phyloP scores from a whole-genome alignment of 2,888 invertebrate species.

The Brachypalpus laphriformis region DNA sequence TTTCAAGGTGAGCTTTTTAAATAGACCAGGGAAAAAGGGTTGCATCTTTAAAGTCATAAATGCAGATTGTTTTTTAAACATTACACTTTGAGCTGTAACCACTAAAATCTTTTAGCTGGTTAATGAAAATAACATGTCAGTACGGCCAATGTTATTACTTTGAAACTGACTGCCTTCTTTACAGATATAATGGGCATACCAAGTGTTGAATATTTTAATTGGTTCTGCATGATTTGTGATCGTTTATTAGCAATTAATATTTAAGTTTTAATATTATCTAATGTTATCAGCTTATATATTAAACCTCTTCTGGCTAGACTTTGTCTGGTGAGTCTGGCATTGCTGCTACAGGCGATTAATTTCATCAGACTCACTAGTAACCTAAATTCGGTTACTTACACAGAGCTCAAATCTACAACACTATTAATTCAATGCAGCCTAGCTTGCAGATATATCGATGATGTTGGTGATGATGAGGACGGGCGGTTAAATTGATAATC shows the following conservation, averaged over 20 bases:
- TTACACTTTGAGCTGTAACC: too few relatives aligned
- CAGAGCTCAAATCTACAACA: constrained; percentile 21
- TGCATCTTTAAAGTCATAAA: too few relatives aligned
- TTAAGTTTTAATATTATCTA: constrained; percentile 8
- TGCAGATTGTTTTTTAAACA: too few relatives aligned
- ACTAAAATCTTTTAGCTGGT: too few relatives aligned
- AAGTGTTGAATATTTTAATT: constrained; percentile 1
- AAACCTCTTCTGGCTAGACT: constrained; percentile 5
- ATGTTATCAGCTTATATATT: constrained; percentile 16
- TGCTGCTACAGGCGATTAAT: constrained; percentile 2
- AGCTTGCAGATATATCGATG: neutral
- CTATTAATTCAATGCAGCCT: neutral
- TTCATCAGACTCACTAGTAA: constrained; percentile 34
- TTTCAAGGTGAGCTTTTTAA: too few relatives aligned
- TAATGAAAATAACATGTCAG: neutral
- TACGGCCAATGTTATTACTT: neutral
- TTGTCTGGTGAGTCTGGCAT: neutral
- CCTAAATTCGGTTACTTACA: constrained; percentile 47
- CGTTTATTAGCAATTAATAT: constrained; percentile 23
- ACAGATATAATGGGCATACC: neutral
- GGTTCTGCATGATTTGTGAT: constrained; percentile 26
- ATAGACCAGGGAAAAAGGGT: too few relatives aligned
- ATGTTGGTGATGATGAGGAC: neutral
- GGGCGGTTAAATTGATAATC: constrained; percentile 5
- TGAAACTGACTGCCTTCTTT: neutral